These are phyloP conservation scores for Myrmecobius fasciatus DNA, from an alignment of 2,113 vertebrate species.

Conservation along the genomic window DNA sequence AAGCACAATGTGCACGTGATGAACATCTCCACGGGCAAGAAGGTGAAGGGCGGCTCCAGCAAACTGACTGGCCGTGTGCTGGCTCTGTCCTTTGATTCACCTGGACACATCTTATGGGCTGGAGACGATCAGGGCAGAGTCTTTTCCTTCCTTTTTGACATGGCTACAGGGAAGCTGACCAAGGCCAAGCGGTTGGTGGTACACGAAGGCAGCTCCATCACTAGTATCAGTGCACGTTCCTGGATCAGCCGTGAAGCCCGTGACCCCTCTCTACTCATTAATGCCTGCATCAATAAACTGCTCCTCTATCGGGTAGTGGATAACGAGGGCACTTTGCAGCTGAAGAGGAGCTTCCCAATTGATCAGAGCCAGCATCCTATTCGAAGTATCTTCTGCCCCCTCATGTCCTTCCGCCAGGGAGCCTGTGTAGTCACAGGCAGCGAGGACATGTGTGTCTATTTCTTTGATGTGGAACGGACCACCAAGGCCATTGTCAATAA, in stretches of 20 bases:
- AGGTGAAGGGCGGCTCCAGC: constrained; percentile 93
- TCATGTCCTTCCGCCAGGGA: constrained; percentile 96
- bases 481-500: constrained; percentile 96
- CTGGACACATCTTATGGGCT: constrained; percentile 94
- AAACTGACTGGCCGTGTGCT: constrained; percentile 93
- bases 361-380: constrained; percentile 90
- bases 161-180: constrained; percentile 95
- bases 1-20: constrained; percentile 94
- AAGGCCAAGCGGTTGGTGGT: constrained; percentile 95
- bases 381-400: constrained; percentile 96
- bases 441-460: constrained; percentile 95
- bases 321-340: constrained; percentile 92
- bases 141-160: constrained; percentile 96
- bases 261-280: constrained; percentile 94
- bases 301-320: constrained; percentile 95
- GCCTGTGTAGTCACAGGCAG: constrained; percentile 96
- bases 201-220: constrained; percentile 92
- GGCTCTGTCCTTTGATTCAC: constrained; percentile 93
- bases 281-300: constrained; percentile 93
- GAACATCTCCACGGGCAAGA: constrained; percentile 96
- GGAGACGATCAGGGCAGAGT: constrained; percentile 94
- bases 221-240: constrained; percentile 93
- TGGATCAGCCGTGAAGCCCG: constrained; percentile 96
- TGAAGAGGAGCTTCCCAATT: constrained; percentile 94
- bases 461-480: constrained; percentile 94